Evolutionary conservation across 2,888 invertebrate genomes (phyloP), one percentile per base, ranked within the genome.

Genomic region (Eilema depressum): DNA sequence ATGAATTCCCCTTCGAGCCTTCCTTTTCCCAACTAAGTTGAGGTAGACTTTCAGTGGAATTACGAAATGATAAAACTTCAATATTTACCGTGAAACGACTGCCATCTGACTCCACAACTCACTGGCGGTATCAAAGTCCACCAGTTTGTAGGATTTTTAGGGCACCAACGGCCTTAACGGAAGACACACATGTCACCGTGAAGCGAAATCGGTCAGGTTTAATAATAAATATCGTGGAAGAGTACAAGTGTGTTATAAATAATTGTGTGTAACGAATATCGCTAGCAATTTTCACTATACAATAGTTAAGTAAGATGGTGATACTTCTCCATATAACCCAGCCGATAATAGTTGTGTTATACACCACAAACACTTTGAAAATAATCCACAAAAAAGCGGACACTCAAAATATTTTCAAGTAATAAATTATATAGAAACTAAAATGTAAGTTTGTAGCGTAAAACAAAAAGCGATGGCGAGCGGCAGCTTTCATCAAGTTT

Each of bases 401-500:
- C 20, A 23, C 71, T 72, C 71, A 78, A 83, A 79, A 79, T 79
- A 85, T 85, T 83, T 82, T 85, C 78, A 76, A 78, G 78, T 78
- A 82, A 81, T 79, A 86, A 86, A 85, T 86, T 85, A 80, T 75
- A 76, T 85, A 85, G 83, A 90, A 61, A 89, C 89, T 92, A 90
- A 90, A 90, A 90, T 89, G 85, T 88, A 91, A 92, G 92, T 91
- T 91, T 88, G 83, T 82, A 90, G 83, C 87, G 77, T 85, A 85
- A 88, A 89, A 91, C 91, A 91, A 92, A 92, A 89, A 89, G 90
- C 88, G 85, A 87, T 87, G 86, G 89, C 79, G 78, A 70, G 84
- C 84, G 93, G 92, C 92, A 92, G 92, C 92, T 93, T 93, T 92
- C 94, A 93, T 93, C 92, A 93, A 93, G 91, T 93, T 93, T 93